Conservation (phyloP, 2,113 vertebrate genomes). For the Cariama cristata region DNA sequence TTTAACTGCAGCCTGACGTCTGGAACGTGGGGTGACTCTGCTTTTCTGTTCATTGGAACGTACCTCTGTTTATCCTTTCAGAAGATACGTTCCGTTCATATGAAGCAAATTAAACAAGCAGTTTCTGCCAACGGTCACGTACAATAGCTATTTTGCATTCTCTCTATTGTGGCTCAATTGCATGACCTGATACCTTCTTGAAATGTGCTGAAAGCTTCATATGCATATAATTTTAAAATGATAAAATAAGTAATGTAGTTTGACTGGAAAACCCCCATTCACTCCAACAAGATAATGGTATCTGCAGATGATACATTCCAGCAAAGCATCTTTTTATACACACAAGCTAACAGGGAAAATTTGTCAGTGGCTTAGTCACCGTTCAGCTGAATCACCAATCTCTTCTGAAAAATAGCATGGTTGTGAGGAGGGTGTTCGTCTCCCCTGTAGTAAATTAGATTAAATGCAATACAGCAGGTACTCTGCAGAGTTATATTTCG, state of each 20-base stretch:
- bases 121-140: background rate
- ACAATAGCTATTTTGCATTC: background rate
- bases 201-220: background rate
- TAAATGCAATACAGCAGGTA: background rate
- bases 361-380: constrained; percentile 47
- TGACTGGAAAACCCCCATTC: background rate
- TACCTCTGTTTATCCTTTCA: background rate
- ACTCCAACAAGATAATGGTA: background rate
- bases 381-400: constrained; percentile 35
- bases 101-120: background rate
- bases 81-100: background rate
- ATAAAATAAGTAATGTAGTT: background rate
- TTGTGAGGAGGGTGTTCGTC: background rate
- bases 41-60: background rate
- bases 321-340: constrained; percentile 32
- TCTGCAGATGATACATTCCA: constrained; percentile 1
- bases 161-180: background rate
- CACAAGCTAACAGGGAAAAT: background rate
- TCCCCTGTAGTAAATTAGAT: background rate
- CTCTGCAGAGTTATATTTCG: background rate
- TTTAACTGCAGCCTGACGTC: background rate
- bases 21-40: background rate
- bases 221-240: background rate
- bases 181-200: background rate
- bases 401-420: constrained; percentile 15